Percentiles rank a stretch among this genome's conserved stretches.
phyloP scores from a whole-genome alignment of 2,797 vertebrate genomes.

The Huso huso region DNA sequence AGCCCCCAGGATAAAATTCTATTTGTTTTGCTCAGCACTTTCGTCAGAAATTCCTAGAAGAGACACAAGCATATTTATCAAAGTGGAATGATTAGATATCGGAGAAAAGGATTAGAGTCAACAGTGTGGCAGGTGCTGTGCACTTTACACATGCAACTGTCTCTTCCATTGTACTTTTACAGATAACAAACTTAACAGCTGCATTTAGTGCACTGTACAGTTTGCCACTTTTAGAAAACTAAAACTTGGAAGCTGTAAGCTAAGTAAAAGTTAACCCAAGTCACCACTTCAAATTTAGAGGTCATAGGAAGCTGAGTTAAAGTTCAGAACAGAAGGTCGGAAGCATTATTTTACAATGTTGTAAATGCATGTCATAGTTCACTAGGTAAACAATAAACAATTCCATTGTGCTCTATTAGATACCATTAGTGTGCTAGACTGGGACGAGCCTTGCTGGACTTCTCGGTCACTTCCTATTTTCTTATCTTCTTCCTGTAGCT shows the following conservation, averaged over 20 bases:
- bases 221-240: too few species aligned
- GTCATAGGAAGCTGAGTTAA: too few species aligned
- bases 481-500: too few species aligned
- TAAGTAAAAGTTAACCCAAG: not conserved
- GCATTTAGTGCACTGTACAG: not conserved
- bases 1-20: constrained; percentile 45
- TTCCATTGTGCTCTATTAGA: too few species aligned
- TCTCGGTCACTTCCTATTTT: too few species aligned
- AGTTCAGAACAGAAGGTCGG: too few species aligned
- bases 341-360: too few species aligned
- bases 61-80: constrained; percentile 75
- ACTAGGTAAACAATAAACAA: not conserved
- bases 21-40: constrained; percentile 49
- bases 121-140: constrained; percentile 77
- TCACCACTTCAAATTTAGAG: too few species aligned
- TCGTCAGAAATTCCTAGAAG: constrained; percentile 47
- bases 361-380: too few species aligned
- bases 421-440: too few species aligned
- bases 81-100: constrained; percentile 73
- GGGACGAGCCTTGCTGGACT: too few species aligned
- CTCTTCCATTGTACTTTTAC: constrained; percentile 41
- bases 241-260: not conserved
- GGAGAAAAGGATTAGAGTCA: constrained; percentile 80
- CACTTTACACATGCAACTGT: constrained; percentile 44
- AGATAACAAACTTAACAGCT: constrained; percentile 43